phyloP scores from a whole-genome alignment of 2,888 invertebrate species.

The Synanthedon tipuliformis region DNA sequence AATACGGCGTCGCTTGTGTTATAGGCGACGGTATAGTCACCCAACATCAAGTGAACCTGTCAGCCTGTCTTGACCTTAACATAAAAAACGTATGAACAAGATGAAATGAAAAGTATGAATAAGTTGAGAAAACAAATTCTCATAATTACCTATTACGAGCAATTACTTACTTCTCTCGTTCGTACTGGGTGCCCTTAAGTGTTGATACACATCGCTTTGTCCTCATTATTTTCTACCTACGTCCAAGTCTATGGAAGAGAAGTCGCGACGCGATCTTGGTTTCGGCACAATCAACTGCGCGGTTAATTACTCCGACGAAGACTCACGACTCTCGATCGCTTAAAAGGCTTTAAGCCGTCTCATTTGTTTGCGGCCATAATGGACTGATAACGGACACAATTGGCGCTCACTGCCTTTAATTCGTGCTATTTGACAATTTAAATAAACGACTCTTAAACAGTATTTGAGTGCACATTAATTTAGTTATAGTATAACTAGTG shows the following conservation, averaged over 20 bases:
- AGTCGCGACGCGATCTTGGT: constrained; percentile 18
- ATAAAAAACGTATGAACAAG: too few relatives aligned
- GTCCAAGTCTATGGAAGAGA: constrained; percentile 6
- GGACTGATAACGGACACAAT: constrained; percentile 60
- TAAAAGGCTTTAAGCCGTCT: constrained; percentile 63
- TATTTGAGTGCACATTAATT: too few relatives aligned
- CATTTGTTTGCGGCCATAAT: constrained; percentile 60
- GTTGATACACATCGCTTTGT: not conserved
- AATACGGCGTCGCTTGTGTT: too few relatives aligned
- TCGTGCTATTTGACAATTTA: constrained; percentile 12
- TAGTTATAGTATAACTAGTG: too few relatives aligned
- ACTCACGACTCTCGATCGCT: constrained; percentile 58
- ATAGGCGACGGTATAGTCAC: too few relatives aligned
- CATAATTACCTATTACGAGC: too few relatives aligned
- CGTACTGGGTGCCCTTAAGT: not conserved
- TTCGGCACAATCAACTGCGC: constrained; percentile 38
- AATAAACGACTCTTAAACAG: constrained; percentile 6
- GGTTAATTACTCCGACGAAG: constrained; percentile 56
- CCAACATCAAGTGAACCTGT: too few relatives aligned
- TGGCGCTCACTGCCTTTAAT: constrained; percentile 30
- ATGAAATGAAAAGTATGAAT: too few relatives aligned
- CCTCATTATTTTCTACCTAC: constrained; percentile 5
- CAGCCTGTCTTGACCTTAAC: too few relatives aligned
- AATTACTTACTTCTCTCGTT: too few relatives aligned
- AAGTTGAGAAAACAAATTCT: too few relatives aligned